Evolutionary conservation across 2,797 vertebrate genomes (phyloP), one percentile per base, ranked within the genome.

Genomic region (Cyclopterus lumpus): DNA sequence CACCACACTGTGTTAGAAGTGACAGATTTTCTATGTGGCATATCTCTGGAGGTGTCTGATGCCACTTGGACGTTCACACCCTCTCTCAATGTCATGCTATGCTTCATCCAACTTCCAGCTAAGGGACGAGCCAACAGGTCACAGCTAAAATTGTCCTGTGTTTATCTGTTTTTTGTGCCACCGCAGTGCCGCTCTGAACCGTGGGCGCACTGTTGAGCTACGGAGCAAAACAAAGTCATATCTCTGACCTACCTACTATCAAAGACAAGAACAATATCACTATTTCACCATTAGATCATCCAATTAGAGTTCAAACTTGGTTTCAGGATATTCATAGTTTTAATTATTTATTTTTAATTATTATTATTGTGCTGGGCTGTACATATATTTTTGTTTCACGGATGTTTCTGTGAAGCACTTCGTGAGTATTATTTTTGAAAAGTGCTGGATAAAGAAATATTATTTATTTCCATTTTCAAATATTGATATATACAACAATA

Each of bases 51-150:
- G 87, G 90, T 83, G 88, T 84, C 80, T 55, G 80, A 66, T 76
- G 80, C 69, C 86, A 80, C 86, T 90, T 86, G 75, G 73, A 80
- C 48, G 66, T 83, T 91, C 82, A 87, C 91, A 86, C 77, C 77
- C 75, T 77, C 57, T 67, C 66, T 85, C 84, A 75, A 75, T 84
- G 83, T 88, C 89, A 82, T 4, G 63, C 68, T 67, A 65, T 30
- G 28, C 81, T 75, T 84, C 78, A 64, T 54, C 68, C 66, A 42
- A 51, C 64, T 75, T 55, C 67, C 67, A 66, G 76, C 68, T 11
- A 60, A 72, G 71, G 83, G 87, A 81, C 60, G 44, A 72, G 75
- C 55, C 63, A 61, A 66, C 70, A 70, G 86, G 81, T 85, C 86
- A 69, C 44, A 55, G 55, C 80, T 48, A 80, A 49, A 82, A 69